Evolutionary conservation across 1,140 invertebrate genomes (phyloP), one percentile per base, ranked within the genome.

Genomic region (Cydia amplana): DNA sequence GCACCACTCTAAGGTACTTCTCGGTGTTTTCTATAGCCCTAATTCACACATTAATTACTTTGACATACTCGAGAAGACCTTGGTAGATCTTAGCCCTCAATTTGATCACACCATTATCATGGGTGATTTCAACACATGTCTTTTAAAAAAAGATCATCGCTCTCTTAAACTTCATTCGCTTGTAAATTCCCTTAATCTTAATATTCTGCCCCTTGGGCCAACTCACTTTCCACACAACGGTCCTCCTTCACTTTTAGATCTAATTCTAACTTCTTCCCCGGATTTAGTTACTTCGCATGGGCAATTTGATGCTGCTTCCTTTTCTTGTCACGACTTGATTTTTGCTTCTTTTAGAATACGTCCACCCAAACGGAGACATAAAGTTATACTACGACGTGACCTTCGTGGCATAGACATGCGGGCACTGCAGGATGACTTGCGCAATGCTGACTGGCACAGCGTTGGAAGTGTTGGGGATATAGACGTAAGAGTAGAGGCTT

Each of bases 101-200:
- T 49, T 18, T 73, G 72, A 73, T 25, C 46, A 73, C 28, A 28
- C 23, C 0, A 73, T 73, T 6, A 25, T 73, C 4, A 51, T 73
- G 43, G 72, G 73, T 60, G 73, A 74, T 60, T 74, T 74, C 10
- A 74, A 74, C 18, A 74, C 73, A n/a, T 74, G 73, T 74, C 73
- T 74, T 36, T 60, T 74, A 32, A 74, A 74, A 36, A 74, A 74
- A 14, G 14, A 74, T 64, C 25, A 63, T 16, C 49, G 49, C 5
- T 18, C 51, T 3, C 10, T 12, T 18, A 60, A 60, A 16, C 55
- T 74, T 14, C 51, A 12, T 0, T 23, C 51, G 18, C 5, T 74
- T 5, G 18, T 23, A 20, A 18, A 16, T 16, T 74, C 73, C 18
- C 16, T 32, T 43, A 64, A 74, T 64, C 28, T 74, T 46, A n/a